Base-by-base conservation (phyloP, 53 echinoderm and acorn worm species). In the Actinopyga echinites region DNA sequence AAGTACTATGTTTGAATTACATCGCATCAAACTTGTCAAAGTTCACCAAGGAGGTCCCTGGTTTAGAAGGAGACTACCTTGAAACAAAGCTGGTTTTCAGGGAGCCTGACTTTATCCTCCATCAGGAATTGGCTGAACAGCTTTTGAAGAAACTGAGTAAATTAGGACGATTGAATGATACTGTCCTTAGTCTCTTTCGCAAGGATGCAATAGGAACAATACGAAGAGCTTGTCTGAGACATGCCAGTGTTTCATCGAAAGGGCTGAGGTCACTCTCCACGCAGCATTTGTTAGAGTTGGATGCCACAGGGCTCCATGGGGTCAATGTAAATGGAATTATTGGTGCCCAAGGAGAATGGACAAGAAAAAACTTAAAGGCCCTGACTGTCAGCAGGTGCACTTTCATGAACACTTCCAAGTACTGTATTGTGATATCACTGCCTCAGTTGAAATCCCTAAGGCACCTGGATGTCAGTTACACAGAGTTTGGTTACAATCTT, bases 311-410 rank as follows among this genome's bases (percentile, higher is more conserved):
- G 19, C 89, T 96, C 2, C 85, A 85, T n/a, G 85, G 88, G 9
- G 93, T 93, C 26, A 96, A 93, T 33, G 92, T 96, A 24, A 96
- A 93, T 52, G 96, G 93, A 57, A 93, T 96, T 75, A 96, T 96
- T n/a, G 96, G 93, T 44, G 91, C 93, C 15, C 82, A 91, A 45
- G 96, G 93, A 6, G 93, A 96, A 65, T 96, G 96, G 96, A 96
- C 96, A 6, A 85, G 93, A 17, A 89, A 86, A 24, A 89, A 96
- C 74, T 82, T 96, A 11, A 87, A 86, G 36, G 87, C 92, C 1
- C 86, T 96, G 23, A 93, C 88, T 30, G 96, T 93, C 82, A 93
- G 96, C 61, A 79, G 88, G 59, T 93, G 93, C 67, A 96, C 93
- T 1, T 96, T 96, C 55, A 80, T 92, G 67, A 93, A 96, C 74